Evolutionary conservation across 2,797 vertebrate genomes (phyloP), one percentile per base, ranked within the genome.

Genomic region (Glyptemys insculpta): DNA sequence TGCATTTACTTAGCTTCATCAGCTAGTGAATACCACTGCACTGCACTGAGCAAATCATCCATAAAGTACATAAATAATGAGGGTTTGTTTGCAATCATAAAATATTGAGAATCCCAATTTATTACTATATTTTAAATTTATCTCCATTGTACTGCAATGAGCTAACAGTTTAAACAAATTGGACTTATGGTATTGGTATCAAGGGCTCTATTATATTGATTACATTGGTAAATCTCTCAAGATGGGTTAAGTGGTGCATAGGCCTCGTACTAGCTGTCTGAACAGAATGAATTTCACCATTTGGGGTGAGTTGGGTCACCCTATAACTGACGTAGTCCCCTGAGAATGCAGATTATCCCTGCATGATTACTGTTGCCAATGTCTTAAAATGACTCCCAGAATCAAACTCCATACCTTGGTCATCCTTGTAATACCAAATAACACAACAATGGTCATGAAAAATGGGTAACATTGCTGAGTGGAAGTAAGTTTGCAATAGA

Each of bases 1-100:
- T 98, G 96, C 88, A 83, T 94, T 97, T 96, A 84, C 92, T 97
- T 94, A 95, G 89, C 90, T 96, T 96, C 95, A 96, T 97, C 97
- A 97, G 93, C 97, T 97, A 95, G 91, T 97, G 95, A 97, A 94
- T 86, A 74, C 84, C 14, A 88, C 96, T 95, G 83, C 65, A 94
- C 96, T 91, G 93, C 90, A 93, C 80, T 78, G 89, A 97, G 94
- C 15, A 89, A 97, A 96, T 97, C 96, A 96, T 92, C 95, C 93
- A 95, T 94, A 97, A 94, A 97, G 92, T 72, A 88, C 83, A 94
- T 62, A 91, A 96, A 94, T 92, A 97, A 97, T 94, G 79, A 97
- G 92, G 81, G 74, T 88, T 95, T 94, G 86, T 93, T 88, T 97
- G 94, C 92, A 91, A 96, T 97, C 83, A 34, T 91, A 93, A 97